These are phyloP conservation scores for Macaca fascicularis DNA, from an alignment of 2,113 vertebrate genomes.

Conservation along the genomic window DNA sequence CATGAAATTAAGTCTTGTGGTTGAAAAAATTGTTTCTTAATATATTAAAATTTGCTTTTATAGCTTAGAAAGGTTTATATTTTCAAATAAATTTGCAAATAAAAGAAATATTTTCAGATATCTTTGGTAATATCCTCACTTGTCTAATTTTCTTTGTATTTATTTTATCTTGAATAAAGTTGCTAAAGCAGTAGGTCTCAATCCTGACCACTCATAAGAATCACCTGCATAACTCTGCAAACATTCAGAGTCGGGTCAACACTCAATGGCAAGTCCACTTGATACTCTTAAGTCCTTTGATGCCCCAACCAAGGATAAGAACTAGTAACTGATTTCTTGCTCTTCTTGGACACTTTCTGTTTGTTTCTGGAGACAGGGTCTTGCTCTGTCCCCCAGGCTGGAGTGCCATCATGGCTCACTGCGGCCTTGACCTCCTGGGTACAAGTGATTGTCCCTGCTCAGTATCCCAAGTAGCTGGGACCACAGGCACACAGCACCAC, in stretches of 20 bases:
- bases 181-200: not conserved
- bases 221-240: not conserved
- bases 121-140: not conserved
- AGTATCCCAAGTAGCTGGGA: too few relatives aligned
- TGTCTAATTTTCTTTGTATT: not conserved
- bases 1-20: not conserved
- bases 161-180: not conserved
- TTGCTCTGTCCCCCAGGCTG: too few relatives aligned
- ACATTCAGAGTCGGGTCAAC: not conserved
- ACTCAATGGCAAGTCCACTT: not conserved
- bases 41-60: not conserved
- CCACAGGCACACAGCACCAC: too few relatives aligned
- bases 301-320: not conserved
- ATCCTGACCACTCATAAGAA: not conserved
- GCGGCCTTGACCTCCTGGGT: too few relatives aligned
- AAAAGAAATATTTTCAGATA: not conserved
- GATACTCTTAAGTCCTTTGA: not conserved
- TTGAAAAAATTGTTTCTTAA: not conserved
- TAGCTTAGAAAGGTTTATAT: not conserved
- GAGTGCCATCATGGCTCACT: too few relatives aligned
- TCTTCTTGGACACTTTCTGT: not conserved
- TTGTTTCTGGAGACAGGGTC: too few relatives aligned
- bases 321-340: not conserved
- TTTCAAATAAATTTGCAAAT: slow-evolving; percentile 4
- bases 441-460: too few relatives aligned